Conservation (phyloP, 2,797 vertebrate species). For the Brachymystax lenok region DNA sequence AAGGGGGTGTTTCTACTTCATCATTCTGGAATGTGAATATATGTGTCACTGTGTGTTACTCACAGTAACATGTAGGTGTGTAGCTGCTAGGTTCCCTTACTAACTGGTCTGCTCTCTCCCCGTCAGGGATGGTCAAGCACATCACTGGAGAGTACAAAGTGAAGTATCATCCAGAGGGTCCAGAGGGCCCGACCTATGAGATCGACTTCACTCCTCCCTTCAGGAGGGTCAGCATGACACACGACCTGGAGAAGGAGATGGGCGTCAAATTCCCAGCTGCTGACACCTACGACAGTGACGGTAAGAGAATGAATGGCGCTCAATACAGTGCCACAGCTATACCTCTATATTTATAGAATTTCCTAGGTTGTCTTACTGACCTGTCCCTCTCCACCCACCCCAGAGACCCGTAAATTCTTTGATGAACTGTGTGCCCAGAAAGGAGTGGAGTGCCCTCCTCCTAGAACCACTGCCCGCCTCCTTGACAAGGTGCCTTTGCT, state of each 20-base stretch:
- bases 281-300: slow-evolving; percentile 74
- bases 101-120: neutral
- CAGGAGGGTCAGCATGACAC: slow-evolving; percentile 87
- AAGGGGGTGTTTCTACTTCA: neutral
- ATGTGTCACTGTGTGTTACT: neutral
- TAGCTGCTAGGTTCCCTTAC: neutral
- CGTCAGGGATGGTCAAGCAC: slow-evolving; percentile 93
- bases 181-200: slow-evolving; percentile 85
- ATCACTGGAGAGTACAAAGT: slow-evolving; percentile 91
- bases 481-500: slow-evolving; percentile 86
- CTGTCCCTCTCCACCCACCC: slow-evolving; percentile 8
- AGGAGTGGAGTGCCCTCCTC: slow-evolving; percentile 89
- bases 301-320: slow-evolving; percentile 48
- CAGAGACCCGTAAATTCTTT: slow-evolving; percentile 92
- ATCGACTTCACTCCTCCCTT: slow-evolving; percentile 98
- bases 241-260: slow-evolving; percentile 87
- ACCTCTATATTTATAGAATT: neutral
- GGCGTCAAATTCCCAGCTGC: slow-evolving; percentile 87
- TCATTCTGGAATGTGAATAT: neutral
- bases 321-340: neutral
- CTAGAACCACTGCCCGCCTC: slow-evolving; percentile 93
- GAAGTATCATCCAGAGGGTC: slow-evolving; percentile 92
- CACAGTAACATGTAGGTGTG: neutral
- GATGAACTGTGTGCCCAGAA: slow-evolving; percentile 86
- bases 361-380: neutral